These are phyloP conservation scores for Tenualosa ilisha DNA, from an alignment of 2,797 vertebrate species.

Conservation along the genomic window DNA sequence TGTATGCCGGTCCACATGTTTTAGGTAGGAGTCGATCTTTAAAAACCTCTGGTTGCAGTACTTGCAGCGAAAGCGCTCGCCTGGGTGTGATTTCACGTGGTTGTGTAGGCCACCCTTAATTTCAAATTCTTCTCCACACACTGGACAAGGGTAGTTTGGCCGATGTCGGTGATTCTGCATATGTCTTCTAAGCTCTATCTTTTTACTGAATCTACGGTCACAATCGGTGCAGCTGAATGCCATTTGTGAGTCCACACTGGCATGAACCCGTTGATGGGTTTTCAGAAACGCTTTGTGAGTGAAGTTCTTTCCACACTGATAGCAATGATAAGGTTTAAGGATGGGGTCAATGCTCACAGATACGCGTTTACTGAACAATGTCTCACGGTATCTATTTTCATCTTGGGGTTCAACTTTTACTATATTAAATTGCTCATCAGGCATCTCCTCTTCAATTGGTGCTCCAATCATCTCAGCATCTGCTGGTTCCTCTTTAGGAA, in stretches of 20 bases:
- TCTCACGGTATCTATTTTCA: neutral
- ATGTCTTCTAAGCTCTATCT: slow-evolving; percentile 54
- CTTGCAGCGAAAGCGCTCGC: slow-evolving; percentile 53
- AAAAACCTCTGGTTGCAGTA: slow-evolving; percentile 55
- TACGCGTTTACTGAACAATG: neutral
- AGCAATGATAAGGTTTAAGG: slow-evolving; percentile 12
- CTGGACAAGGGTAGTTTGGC: slow-evolving; percentile 50
- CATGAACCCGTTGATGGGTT: slow-evolving; percentile 44
- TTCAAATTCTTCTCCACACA: slow-evolving; percentile 52
- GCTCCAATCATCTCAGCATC: no score
- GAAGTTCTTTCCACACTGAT: slow-evolving; percentile 37
- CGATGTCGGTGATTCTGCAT: slow-evolving; percentile 54
- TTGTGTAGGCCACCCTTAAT: slow-evolving; percentile 39
- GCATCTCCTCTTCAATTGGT: neutral
- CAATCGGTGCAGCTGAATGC: slow-evolving; percentile 53
- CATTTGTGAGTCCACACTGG: slow-evolving; percentile 39
- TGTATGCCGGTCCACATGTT: slow-evolving; percentile 61
- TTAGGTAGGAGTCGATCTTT: slow-evolving; percentile 50
- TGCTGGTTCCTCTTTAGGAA: no score
- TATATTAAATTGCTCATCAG: neutral
- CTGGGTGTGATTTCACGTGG: slow-evolving; percentile 58
- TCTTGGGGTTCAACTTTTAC: neutral
- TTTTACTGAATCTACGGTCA: slow-evolving; percentile 49
- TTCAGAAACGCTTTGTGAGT: slow-evolving; percentile 24
- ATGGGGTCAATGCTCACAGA: neutral